Base-by-base conservation (phyloP, 2,888 invertebrate species). In the Willowsia nigromaculata region DNA sequence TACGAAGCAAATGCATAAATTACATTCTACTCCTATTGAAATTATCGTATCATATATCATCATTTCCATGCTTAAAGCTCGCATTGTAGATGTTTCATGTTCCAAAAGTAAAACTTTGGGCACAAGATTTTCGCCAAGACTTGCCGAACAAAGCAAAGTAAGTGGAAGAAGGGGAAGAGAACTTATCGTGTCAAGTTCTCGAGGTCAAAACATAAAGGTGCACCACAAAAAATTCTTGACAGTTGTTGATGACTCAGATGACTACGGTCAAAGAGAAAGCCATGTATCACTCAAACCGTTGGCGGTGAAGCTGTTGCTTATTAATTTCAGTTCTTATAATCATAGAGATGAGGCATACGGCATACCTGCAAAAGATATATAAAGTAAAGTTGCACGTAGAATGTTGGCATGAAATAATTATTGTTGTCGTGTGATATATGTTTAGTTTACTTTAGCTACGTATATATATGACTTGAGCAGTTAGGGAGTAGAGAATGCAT, bases 331-430 rank as follows among this genome's bases (percentile, higher is more conserved):
- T n/a, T n/a, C n/a, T n/a, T n/a, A n/a, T n/a, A n/a, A n/a, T n/a
- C n/a, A n/a, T n/a, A n/a, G n/a, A n/a, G n/a, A n/a, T n/a, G n/a
- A n/a, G n/a, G n/a, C n/a, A n/a, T 43, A 43, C 11, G 37, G 9
- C 9, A 37, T 37, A 37, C 50, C 50, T n/a, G 15, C n/a, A n/a
- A n/a, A 9, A 50, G n/a, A 13, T n/a, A 15, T 13, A 11, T 56
- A 56, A 59, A 25, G 9, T 3, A 3, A 25, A 25, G 25, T 56
- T 59, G 37, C 80, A 59, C n/a, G 78, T n/a, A 71, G 53, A 43
- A 68, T 83, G 68, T 83, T 83, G 83, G 83, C 83, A 83, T 68
- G 83, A n/a, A n/a, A n/a, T n/a, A n/a, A n/a, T n/a, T 18, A 83
- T 83, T 83, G 71, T 83, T 83, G 50, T 50, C 15, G n/a, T n/a